Evolutionary conservation across 2,797 vertebrate species (phyloP), one percentile per base, ranked within the genome.

Genomic region (Cossypha niveicapilla): DNA sequence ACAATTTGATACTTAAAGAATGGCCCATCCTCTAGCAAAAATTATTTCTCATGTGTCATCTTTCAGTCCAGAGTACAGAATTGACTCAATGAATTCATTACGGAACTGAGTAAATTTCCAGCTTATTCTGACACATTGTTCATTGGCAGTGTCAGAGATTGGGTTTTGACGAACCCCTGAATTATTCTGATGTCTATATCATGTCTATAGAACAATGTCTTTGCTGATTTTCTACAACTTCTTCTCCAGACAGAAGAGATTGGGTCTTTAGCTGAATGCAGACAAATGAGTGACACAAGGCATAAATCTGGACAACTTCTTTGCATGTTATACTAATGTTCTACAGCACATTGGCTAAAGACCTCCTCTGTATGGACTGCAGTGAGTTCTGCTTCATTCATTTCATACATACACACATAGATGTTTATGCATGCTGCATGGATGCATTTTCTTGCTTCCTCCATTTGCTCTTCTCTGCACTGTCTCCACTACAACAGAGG

Each of bases 141-240:
- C 18, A 25, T 1, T 83, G 60, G 32, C 63, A 39, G 23, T 67
- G 54, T 74, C 71, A 96, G 61, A 88, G 30, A 19, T 4, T 60
- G 45, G 2, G 15, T 77, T 77, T 82, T 61, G 41, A 75, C 47
- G n/a, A 66, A 79, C 35, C 37, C 35, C 30, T 67, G 35, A 66
- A 41, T 86, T 92, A 50, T 91, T 93, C 45, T 73, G 88, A 35
- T 39, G 42, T 63, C 28, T 37, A 3, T n/a, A 18, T 34, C 72
- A 41, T n/a, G 51, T 91, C 74, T 67, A n/a, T 58, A 71, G 72
- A 88, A 79, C 30, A 74, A 56, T 11, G 25, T 27, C 50, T 92
- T 94, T 93, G 61, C 53, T 77, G 82, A 92, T 88, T 74, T 68
- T 90, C 82, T 93, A 61, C 58, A 81, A 30, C 35, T 87, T 89